Conservation (phyloP, 2,888 invertebrate species). For the Onchidella celtica region DNA sequence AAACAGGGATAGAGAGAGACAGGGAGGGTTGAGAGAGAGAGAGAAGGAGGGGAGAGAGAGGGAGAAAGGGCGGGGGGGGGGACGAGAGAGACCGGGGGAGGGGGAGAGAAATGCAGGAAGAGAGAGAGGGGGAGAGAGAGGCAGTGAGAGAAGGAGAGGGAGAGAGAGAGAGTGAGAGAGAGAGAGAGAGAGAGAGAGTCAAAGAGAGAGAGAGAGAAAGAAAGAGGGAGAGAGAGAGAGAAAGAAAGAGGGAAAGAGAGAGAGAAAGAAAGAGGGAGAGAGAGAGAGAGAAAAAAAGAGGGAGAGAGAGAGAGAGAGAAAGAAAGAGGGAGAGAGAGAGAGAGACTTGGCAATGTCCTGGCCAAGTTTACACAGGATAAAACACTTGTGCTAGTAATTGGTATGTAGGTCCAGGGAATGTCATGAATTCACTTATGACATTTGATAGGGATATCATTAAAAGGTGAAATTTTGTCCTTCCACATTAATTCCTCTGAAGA, state of each 20-base stretch:
- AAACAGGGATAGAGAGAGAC: too few relatives aligned
- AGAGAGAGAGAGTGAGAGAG: neutral
- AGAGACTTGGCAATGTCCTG: too few relatives aligned
- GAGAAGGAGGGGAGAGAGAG: too few relatives aligned
- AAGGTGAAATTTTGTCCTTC: too few relatives aligned
- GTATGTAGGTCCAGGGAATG: too few relatives aligned
- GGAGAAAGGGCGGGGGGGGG: neutral
- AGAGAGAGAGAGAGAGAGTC: conserved; percentile 15
- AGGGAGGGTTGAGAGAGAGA: too few relatives aligned
- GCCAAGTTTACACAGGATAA: too few relatives aligned
- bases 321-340: conserved; percentile 15
- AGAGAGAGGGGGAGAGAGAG: neutral
- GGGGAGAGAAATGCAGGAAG: neutral
- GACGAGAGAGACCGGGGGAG: neutral
- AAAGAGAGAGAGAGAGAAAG: conserved; percentile 18
- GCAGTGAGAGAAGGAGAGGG: neutral
- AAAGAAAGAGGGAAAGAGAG: neutral
- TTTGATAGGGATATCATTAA: too few relatives aligned
- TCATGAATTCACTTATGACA: too few relatives aligned
- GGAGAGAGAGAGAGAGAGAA: conserved; percentile 25
- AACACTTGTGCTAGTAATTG: too few relatives aligned
- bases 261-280: conserved; percentile 1
- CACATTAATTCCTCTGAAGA: too few relatives aligned
- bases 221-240: neutral
- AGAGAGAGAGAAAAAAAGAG: conserved; percentile 13